Evolutionary conservation across 2,797 vertebrate genomes (phyloP).

Genomic region (Onychomys arenicola): DNA sequence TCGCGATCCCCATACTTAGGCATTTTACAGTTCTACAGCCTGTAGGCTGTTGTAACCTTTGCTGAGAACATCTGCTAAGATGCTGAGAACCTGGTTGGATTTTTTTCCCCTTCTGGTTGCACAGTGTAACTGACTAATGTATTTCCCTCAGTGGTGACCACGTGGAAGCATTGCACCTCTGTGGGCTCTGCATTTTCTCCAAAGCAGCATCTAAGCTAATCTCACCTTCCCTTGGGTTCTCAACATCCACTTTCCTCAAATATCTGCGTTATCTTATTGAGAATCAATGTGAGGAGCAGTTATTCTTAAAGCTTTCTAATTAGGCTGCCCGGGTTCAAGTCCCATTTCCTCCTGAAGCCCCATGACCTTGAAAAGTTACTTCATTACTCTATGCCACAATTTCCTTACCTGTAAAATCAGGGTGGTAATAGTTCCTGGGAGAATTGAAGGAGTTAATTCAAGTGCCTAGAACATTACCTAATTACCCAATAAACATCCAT

Average conservation of each 20-base stretch:
- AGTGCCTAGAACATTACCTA: neutral
- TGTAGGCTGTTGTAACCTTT: neutral
- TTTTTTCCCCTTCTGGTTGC: constrained; percentile 54
- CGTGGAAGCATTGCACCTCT: constrained; percentile 64
- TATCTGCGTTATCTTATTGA: neutral
- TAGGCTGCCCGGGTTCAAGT: neutral
- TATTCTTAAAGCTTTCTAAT: neutral
- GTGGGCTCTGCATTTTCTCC: neutral
- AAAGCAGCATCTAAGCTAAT: neutral
- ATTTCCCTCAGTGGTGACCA: constrained; percentile 51
- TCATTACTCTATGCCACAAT: neutral
- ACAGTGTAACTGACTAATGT: constrained; percentile 62
- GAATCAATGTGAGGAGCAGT: neutral
- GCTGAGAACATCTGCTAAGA: constrained; percentile 63
- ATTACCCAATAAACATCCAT: neutral
- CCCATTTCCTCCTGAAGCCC: neutral
- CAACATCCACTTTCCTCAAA: neutral
- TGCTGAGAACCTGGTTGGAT: constrained; percentile 30
- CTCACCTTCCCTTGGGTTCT: neutral
- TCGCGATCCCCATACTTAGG: neutral
- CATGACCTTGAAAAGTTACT: constrained; percentile 66
- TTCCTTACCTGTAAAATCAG: constrained; percentile 16
- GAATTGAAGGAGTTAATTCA: constrained; percentile 36
- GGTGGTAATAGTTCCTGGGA: neutral
- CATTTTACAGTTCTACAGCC: constrained; percentile 30